These are phyloP conservation scores for Delia radicum DNA, from an alignment of 1,140 invertebrate genomes.

Conservation along the genomic window DNA sequence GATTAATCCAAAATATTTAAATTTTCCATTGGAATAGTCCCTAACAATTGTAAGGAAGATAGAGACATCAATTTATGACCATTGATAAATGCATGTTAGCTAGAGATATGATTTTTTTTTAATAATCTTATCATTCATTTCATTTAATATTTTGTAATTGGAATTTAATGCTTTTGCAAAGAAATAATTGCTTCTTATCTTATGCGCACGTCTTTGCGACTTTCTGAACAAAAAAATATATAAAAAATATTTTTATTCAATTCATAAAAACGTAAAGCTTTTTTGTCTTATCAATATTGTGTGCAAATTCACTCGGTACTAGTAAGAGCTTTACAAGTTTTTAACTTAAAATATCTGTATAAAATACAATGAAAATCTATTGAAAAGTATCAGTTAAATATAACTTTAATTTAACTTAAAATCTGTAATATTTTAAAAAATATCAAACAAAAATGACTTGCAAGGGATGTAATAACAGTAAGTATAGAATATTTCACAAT, in stretches of 20 bases:
- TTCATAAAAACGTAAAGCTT: too few relatives aligned
- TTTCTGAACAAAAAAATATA: too few relatives aligned
- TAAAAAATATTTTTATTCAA: too few relatives aligned
- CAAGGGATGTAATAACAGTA: slow-evolving; percentile 9
- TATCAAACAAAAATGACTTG: not conserved
- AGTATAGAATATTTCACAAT: not conserved
- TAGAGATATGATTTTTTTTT: too few relatives aligned
- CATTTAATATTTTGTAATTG: too few relatives aligned
- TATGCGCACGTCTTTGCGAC: not conserved
- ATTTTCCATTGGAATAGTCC: too few relatives aligned
- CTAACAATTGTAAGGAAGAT: too few relatives aligned
- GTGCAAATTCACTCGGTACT: not conserved
- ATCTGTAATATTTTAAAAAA: not conserved
- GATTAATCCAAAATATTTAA: too few relatives aligned
- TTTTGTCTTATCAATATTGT: not conserved
- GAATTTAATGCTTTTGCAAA: too few relatives aligned
- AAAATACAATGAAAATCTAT: not conserved
- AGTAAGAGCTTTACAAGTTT: not conserved
- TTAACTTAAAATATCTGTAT: not conserved
- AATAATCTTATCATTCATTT: too few relatives aligned
- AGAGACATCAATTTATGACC: too few relatives aligned
- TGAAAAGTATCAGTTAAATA: not conserved
- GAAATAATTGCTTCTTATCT: not conserved
- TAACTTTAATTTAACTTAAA: not conserved
- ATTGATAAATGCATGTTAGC: too few relatives aligned